Evolutionary conservation across 2,888 invertebrate genomes (phyloP).

Genomic region (Ischnus inquisitorius): DNA sequence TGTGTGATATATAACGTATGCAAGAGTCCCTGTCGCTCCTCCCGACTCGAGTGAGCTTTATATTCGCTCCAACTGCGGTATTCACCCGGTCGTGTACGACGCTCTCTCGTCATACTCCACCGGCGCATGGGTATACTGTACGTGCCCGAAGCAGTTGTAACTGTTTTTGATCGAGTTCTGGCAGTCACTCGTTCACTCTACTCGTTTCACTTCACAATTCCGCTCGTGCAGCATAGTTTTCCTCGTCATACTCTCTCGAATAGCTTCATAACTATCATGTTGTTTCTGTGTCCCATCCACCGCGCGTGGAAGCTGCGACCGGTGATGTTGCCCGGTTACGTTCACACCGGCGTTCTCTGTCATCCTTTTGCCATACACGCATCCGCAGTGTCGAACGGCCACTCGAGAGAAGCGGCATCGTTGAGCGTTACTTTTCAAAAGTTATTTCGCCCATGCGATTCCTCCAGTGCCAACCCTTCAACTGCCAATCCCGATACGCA

Average conservation of each 20-base stretch:
- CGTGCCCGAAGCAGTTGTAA: constrained; percentile 66
- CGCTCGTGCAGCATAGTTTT: background rate
- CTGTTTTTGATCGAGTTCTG: constrained; percentile 69
- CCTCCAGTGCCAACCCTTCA: constrained; percentile 3
- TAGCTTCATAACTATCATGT: background rate
- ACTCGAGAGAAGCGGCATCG: constrained; percentile 68
- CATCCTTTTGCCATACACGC: constrained; percentile 21
- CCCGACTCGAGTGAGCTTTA: constrained; percentile 57
- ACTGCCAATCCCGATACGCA: constrained; percentile 27
- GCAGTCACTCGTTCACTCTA: constrained; percentile 52
- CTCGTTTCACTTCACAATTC: constrained; percentile 52
- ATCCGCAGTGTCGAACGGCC: constrained; percentile 51
- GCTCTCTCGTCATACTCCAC: constrained; percentile 8
- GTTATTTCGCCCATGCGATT: constrained; percentile 64
- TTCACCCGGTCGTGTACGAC: constrained; percentile 34
- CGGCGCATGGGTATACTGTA: background rate
- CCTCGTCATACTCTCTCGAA: background rate
- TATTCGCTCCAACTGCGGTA: constrained; percentile 46
- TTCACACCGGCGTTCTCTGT: constrained; percentile 3
- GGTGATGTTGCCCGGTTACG: constrained; percentile 25
- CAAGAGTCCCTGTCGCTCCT: constrained; percentile 46
- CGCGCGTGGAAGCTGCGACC: background rate
- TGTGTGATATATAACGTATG: constrained; percentile 27
- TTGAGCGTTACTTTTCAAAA: constrained; percentile 70
- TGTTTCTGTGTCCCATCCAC: background rate